These are phyloP conservation scores for Alsophila aescularia DNA, from an alignment of 2,888 invertebrate genomes.

Conservation along the genomic window DNA sequence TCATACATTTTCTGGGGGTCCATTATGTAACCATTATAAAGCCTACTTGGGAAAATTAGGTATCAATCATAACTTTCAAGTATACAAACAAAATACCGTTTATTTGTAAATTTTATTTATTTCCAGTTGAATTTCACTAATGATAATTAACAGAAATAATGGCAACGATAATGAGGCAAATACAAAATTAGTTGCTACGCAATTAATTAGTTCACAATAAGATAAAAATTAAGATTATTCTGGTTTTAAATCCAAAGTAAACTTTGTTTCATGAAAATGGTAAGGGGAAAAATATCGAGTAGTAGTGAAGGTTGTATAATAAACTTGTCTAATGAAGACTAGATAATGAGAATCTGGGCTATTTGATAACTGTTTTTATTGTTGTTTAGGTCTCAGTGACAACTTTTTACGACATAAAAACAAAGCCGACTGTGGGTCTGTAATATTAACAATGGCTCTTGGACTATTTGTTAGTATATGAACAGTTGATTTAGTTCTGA, in stretches of 20 bases:
- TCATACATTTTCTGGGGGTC: too few species aligned
- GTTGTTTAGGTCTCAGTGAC: background rate
- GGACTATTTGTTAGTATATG: too few species aligned
- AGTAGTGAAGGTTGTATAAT: background rate
- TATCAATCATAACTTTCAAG: too few species aligned
- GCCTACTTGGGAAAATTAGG: too few species aligned
- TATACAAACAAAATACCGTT: conserved; percentile 21
- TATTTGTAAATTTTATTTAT: conserved; percentile 76
- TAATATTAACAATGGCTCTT: too few species aligned
- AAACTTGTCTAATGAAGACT: background rate
- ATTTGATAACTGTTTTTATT: background rate
- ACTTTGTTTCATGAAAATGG: background rate
- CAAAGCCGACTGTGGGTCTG: too few species aligned
- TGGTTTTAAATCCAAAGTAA: background rate
- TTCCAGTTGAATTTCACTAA: conserved; percentile 73
- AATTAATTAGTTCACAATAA: conserved; percentile 25
- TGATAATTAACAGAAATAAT: conserved; percentile 65
- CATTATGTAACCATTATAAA: too few species aligned
- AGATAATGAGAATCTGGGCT: background rate
- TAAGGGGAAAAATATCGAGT: background rate
- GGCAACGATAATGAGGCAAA: conserved; percentile 55
- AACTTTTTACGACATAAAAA: too few species aligned
- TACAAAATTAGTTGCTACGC: conserved; percentile 60
- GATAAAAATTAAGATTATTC: conserved; percentile 28
- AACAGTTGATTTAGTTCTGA: too few species aligned